Conservation (phyloP, 2,888 invertebrate species). For the Cenopis cana region DNA sequence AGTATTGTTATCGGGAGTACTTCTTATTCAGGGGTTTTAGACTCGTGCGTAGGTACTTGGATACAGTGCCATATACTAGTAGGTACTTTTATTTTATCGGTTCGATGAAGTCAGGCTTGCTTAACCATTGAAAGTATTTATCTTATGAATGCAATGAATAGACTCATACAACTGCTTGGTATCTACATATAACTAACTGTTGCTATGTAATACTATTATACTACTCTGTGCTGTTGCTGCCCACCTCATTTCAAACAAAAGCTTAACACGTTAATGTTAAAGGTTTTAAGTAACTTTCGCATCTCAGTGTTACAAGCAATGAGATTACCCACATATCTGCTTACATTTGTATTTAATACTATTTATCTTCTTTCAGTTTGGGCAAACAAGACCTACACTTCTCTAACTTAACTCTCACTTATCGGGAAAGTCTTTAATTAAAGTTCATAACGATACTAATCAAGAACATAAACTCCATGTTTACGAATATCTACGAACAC, state of each 20-base stretch:
- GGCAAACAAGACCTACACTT: constrained; percentile 29
- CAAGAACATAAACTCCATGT: constrained; percentile 20
- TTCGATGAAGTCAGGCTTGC: neutral
- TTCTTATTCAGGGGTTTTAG: neutral
- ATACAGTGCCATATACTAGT: neutral
- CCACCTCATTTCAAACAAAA: constrained; percentile 31
- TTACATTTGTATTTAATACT: constrained; percentile 4
- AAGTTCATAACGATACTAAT: constrained; percentile 42
- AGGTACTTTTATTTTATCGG: neutral
- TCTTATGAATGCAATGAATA: neutral
- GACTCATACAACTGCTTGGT: neutral
- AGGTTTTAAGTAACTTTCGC: constrained; percentile 36
- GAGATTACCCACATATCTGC: constrained; percentile 35
- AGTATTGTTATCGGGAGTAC: too few relatives aligned
- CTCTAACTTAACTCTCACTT: constrained; percentile 40
- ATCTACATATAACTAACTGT: too few relatives aligned
- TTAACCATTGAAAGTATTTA: neutral
- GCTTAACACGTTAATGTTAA: constrained; percentile 29
- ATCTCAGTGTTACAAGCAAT: constrained; percentile 22
- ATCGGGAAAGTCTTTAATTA: constrained; percentile 41
- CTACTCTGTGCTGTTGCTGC: neutral
- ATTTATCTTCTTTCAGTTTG: constrained; percentile 28
- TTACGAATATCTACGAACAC: neutral
- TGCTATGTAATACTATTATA: too few relatives aligned
- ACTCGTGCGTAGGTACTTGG: too few relatives aligned